Percentiles rank a stretch among this genome's conserved stretches.
Conservation (phyloP, 2,113 vertebrate genomes). For the Himantopus leucocephalus region DNA sequence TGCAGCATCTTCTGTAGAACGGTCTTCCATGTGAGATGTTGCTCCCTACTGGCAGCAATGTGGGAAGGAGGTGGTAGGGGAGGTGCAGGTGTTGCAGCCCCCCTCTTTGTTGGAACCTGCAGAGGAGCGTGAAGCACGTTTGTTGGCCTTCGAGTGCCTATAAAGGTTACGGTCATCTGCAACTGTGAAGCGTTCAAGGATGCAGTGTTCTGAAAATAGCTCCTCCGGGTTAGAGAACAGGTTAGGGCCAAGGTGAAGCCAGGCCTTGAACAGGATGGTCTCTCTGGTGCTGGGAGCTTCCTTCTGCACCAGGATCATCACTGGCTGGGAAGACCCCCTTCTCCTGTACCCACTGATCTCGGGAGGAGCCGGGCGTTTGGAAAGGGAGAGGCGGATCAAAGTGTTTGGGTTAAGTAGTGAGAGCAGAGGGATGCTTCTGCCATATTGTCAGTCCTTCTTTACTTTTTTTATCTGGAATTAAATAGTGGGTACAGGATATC, state of each 20-base stretch:
- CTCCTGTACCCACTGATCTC: too few relatives aligned
- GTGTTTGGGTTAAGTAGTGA: neutral
- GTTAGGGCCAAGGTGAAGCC: neutral
- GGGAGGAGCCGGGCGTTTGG: neutral
- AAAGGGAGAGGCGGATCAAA: neutral
- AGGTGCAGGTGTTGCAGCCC: neutral
- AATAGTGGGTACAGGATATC: neutral
- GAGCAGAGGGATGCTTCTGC: neutral
- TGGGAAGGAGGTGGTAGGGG: neutral
- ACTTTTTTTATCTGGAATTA: neutral
- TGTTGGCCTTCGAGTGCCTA: neutral
- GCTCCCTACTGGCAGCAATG: neutral
- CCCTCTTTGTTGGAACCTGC: neutral
- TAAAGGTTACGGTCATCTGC: neutral
- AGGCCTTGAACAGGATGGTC: neutral
- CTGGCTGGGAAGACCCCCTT: neutral
- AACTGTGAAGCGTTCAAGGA: neutral
- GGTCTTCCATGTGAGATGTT: fast-evolving
- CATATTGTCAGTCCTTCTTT: neutral
- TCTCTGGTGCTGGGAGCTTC: neutral
- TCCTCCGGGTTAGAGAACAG: neutral
- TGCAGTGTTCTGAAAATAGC: neutral
- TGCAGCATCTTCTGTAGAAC: neutral
- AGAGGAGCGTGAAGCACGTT: neutral
- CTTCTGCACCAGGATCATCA: neutral